phyloP scores from a whole-genome alignment of 2,797 vertebrate species.

The Rallus crepitans region DNA sequence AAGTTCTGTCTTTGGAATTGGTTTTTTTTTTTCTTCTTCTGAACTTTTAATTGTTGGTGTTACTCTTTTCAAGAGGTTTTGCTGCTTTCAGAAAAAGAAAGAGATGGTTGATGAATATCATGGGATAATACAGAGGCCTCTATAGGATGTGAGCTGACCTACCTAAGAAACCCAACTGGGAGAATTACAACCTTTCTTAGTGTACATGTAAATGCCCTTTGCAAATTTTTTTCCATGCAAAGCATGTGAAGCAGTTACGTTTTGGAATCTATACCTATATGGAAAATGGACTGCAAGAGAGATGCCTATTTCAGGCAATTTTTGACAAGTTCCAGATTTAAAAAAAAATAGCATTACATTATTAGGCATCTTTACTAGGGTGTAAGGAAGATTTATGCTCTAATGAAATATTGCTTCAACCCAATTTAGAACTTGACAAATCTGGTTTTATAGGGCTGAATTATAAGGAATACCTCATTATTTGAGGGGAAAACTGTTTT shows the following conservation, averaged over 20 bases:
- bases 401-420: slow-evolving; percentile 76
- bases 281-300: slow-evolving; percentile 33
- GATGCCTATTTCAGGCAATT: slow-evolving; percentile 52
- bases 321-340: slow-evolving; percentile 55
- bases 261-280: slow-evolving; percentile 40
- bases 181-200: slow-evolving; percentile 12
- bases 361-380: slow-evolving; percentile 69
- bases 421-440: slow-evolving; percentile 76
- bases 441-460: slow-evolving; percentile 62
- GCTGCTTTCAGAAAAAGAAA: neutral
- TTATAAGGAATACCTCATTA: slow-evolving; percentile 68
- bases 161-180: slow-evolving; percentile 14
- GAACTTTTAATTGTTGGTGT: neutral
- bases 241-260: slow-evolving; percentile 31
- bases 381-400: slow-evolving; percentile 73
- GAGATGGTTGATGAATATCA: neutral
- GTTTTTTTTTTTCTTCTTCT: neutral
- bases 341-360: slow-evolving; percentile 69
- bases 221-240: neutral
- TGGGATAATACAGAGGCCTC: slow-evolving; percentile 4
- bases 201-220: neutral
- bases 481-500: slow-evolving; percentile 22
- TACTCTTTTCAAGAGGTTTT: neutral
- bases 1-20: neutral
- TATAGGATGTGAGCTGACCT: slow-evolving; percentile 18